A percentile compares a stretch with the other conserved stretches of the same genome.
These are phyloP conservation scores for Hepsetus odoe DNA, from an alignment of 2,113 vertebrate species.

Conservation along the genomic window DNA sequence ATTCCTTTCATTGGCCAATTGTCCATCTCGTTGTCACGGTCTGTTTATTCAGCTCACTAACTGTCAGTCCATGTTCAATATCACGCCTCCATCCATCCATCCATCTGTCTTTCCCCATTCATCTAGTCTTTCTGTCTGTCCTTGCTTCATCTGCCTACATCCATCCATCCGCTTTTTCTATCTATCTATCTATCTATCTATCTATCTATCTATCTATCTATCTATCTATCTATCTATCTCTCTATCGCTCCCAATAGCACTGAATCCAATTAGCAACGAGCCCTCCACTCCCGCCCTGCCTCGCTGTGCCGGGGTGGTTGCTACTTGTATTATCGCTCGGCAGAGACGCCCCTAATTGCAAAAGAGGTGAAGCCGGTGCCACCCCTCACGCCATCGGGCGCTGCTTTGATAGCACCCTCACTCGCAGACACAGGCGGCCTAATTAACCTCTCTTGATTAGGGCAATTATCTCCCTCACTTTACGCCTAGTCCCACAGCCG, in stretches of 20 bases:
- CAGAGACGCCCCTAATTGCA: constrained; percentile 62
- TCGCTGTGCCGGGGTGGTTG: neutral
- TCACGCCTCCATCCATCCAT: too few species aligned
- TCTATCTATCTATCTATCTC: neutral
- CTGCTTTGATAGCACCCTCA: constrained; percentile 68
- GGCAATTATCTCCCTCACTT: constrained; percentile 80
- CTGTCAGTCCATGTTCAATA: too few species aligned
- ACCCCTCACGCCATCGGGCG: constrained; percentile 57
- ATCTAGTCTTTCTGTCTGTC: too few species aligned
- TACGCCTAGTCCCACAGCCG: constrained; percentile 68
- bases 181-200: neutral
- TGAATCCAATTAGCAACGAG: too few species aligned
- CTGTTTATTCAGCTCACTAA: too few species aligned
- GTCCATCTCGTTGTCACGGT: too few species aligned
- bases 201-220: neutral
- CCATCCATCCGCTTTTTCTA: too few species aligned
- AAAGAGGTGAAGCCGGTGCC: constrained; percentile 68
- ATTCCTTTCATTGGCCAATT: too few species aligned
- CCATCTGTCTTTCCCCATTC: too few species aligned
- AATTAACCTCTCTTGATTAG: constrained; percentile 82
- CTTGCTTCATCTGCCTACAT: too few species aligned
- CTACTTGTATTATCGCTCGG: constrained; percentile 53
- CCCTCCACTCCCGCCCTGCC: neutral
- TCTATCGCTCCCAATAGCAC: neutral
- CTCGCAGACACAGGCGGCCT: constrained; percentile 64